These are phyloP conservation scores for Drosophila lowei DNA, from an alignment of 1,140 invertebrate species.

Conservation along the genomic window DNA sequence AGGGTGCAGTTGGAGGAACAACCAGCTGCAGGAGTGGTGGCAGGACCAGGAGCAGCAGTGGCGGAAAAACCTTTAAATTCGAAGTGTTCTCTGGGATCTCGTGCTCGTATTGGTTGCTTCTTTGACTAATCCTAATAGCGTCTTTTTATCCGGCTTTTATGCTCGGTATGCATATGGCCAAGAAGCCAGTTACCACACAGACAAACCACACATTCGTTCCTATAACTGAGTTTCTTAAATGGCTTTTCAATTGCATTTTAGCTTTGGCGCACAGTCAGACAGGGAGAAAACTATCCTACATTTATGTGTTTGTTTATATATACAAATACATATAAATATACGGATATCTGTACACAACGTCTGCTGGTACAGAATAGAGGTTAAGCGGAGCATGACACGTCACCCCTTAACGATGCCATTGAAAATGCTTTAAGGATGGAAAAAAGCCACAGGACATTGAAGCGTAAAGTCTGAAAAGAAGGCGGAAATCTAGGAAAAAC, in stretches of 20 bases:
- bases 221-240: constrained; percentile 54
- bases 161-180: constrained; percentile 43
- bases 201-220: constrained; percentile 16
- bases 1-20: neutral
- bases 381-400: constrained; percentile 37
- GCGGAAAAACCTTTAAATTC: constrained; percentile 15
- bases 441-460: neutral
- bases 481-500: neutral
- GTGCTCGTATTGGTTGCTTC: constrained; percentile 2
- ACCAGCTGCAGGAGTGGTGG: too few species aligned
- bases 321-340: constrained; percentile 11
- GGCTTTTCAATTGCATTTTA: constrained; percentile 75
- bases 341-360: constrained; percentile 13
- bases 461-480: neutral
- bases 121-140: constrained; percentile 43
- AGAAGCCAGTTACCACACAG: constrained; percentile 4
- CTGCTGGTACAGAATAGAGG: constrained; percentile 15
- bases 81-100: constrained; percentile 6
- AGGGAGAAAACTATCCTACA: neutral
- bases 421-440: constrained; percentile 50
- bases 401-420: constrained; percentile 66
- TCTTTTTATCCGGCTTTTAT: constrained; percentile 43
- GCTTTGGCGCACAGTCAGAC: constrained; percentile 15
- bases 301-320: constrained; percentile 2
- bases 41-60: neutral